Conservation (phyloP, 1,140 invertebrate genomes). For the Sarcophaga peregrina region DNA sequence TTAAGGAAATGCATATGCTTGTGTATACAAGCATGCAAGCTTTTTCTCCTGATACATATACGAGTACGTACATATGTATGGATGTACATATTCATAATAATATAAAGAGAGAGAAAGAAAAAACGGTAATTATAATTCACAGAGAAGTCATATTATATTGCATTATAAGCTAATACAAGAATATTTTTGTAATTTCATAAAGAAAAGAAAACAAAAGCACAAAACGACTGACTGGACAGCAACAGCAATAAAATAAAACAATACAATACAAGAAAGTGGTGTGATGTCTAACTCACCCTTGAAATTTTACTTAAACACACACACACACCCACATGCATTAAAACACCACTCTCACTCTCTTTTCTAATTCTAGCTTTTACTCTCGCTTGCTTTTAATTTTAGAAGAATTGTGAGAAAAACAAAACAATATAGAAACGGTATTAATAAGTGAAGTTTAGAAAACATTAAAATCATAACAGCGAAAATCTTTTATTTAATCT, state of each 20-base stretch:
- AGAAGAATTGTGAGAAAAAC: no score
- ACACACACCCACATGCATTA: no score
- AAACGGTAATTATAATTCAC: not conserved
- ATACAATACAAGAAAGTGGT: not conserved
- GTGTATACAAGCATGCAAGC: not conserved
- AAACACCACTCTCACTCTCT: no score
- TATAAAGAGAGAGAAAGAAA: not conserved
- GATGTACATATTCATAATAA: not conserved
- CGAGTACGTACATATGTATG: not conserved
- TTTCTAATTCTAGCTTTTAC: no score
- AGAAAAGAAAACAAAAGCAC: not conserved
- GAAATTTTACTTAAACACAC: not conserved
- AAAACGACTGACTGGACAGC: not conserved
- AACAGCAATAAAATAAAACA: no score
- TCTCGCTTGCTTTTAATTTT: no score
- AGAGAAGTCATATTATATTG: not conserved
- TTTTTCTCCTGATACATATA: not conserved
- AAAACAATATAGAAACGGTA: no score
- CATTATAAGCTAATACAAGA: no score
- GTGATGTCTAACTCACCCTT: slow-evolving; percentile 12
- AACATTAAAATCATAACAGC: not conserved
- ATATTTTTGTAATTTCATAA: not conserved
- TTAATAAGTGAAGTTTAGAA: no score
- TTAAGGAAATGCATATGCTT: not conserved
- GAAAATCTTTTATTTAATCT: slow-evolving; percentile 12